Conservation (phyloP, 2,888 invertebrate genomes). For the Coelopa pilipes region DNA sequence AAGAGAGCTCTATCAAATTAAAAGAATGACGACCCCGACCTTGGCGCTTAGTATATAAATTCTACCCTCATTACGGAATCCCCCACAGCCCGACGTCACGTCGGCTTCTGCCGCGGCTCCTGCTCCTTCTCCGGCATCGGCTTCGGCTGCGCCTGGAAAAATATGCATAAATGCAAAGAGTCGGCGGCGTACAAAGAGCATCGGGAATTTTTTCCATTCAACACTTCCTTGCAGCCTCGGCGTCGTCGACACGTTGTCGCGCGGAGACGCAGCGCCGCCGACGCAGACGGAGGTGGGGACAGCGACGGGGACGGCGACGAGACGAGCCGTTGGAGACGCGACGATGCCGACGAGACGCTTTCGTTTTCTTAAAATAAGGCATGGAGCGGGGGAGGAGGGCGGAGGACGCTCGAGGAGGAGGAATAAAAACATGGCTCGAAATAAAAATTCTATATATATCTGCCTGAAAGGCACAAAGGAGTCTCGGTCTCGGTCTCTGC, state of each 20-base stretch:
- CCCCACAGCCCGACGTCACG: constrained; percentile 35
- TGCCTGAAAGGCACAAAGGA: constrained; percentile 36
- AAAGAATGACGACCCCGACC: constrained; percentile 60
- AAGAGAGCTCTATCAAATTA: constrained; percentile 55
- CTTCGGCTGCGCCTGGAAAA: constrained; percentile 20
- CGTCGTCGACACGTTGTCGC: background rate
- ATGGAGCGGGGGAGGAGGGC: background rate
- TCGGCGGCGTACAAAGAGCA: constrained; percentile 35
- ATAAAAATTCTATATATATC: constrained; percentile 40
- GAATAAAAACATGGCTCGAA: constrained; percentile 15
- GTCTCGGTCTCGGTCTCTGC: constrained; percentile 26
- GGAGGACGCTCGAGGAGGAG: background rate
- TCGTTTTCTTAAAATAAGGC: constrained; percentile 25
- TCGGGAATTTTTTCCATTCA: constrained; percentile 7
- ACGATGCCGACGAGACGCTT: constrained; percentile 12
- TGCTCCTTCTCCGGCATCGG: background rate
- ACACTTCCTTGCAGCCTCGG: constrained; percentile 20
- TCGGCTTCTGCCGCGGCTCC: constrained; percentile 19
- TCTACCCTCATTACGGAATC: constrained; percentile 43
- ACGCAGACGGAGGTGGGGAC: background rate
- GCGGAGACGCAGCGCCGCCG: background rate
- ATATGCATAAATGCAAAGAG: constrained; percentile 43
- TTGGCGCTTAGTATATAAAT: constrained; percentile 48
- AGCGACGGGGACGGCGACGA: background rate
- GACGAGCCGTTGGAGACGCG: background rate